Conservation (phyloP, 2,888 invertebrate genomes). For the Stenodema calcarata region DNA sequence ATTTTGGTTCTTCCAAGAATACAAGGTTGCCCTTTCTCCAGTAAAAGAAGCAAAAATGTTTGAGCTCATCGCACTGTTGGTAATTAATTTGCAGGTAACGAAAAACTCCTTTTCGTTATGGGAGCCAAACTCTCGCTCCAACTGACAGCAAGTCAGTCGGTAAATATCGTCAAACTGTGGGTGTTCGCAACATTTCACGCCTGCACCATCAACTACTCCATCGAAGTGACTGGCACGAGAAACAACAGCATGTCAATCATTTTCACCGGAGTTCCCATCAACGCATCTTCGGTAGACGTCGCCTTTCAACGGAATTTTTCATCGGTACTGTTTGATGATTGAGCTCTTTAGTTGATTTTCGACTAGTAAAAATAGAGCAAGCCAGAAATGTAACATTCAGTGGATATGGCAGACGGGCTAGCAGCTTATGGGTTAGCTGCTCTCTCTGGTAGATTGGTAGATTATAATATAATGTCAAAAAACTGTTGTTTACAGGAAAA, state of each 20-base stretch:
- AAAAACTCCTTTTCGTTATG: slow-evolving; percentile 9
- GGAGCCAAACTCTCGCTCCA: background rate
- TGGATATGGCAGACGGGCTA: too few relatives aligned
- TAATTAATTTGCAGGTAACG: background rate
- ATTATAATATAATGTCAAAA: too few relatives aligned
- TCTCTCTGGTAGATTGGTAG: too few relatives aligned
- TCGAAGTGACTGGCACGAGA: background rate
- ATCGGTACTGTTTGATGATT: background rate
- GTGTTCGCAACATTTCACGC: background rate
- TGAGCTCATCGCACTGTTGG: too few relatives aligned
- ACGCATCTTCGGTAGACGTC: background rate
- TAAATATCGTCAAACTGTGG: background rate
- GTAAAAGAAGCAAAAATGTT: too few relatives aligned
- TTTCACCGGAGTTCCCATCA: background rate
- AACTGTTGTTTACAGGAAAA: too few relatives aligned
- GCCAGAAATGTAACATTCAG: too few relatives aligned
- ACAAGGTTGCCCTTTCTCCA: too few relatives aligned
- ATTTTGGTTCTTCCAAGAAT: too few relatives aligned
- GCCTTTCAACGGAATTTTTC: background rate
- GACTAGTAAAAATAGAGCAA: too few relatives aligned
- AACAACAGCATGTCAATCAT: background rate
- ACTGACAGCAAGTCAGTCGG: background rate
- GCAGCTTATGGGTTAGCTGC: too few relatives aligned
- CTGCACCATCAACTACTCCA: background rate
- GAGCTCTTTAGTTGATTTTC: too few relatives aligned